phyloP scores from a whole-genome alignment of 2,888 invertebrate species.

The Lamellibrachia satsuma region DNA sequence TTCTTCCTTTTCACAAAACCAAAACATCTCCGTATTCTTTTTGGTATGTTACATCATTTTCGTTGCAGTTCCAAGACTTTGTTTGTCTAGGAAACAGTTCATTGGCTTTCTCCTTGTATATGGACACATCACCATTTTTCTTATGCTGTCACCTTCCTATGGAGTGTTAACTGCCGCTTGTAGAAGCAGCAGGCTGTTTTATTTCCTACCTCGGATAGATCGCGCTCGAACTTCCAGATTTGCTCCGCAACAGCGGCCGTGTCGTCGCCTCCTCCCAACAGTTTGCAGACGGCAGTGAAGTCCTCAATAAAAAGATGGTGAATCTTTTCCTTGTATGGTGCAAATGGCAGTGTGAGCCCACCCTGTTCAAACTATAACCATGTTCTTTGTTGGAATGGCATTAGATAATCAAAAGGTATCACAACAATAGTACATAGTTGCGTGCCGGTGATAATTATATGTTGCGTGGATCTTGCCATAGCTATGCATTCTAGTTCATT shows the following conservation, averaged over 20 bases:
- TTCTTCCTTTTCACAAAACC: no score
- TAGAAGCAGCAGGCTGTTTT: no score
- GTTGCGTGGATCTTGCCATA: neutral
- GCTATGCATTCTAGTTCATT: no score
- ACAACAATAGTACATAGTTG: no score
- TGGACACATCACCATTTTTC: no score
- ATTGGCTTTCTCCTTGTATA: no score
- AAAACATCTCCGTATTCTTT: neutral
- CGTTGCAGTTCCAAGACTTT: neutral
- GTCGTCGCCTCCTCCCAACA: constrained; percentile 48
- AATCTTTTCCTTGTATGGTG: constrained; percentile 47
- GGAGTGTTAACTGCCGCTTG: neutral
- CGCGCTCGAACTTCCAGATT: constrained; percentile 53
- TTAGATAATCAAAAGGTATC: neutral
- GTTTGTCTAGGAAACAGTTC: no score
- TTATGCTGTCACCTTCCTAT: neutral
- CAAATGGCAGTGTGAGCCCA: constrained; percentile 49
- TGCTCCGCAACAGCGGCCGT: constrained; percentile 41
- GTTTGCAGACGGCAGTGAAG: constrained; percentile 40
- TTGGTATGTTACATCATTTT: neutral
- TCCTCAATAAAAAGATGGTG: constrained; percentile 46
- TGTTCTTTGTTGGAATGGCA: neutral
- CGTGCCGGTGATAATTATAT: no score
- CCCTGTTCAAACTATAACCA: constrained; percentile 51
- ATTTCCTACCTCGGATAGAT: constrained; percentile 48